Percentiles rank a stretch among this genome's conserved stretches.
Conservation (phyloP, 2,797 vertebrate genomes). For the Anisognathus igniventris region DNA sequence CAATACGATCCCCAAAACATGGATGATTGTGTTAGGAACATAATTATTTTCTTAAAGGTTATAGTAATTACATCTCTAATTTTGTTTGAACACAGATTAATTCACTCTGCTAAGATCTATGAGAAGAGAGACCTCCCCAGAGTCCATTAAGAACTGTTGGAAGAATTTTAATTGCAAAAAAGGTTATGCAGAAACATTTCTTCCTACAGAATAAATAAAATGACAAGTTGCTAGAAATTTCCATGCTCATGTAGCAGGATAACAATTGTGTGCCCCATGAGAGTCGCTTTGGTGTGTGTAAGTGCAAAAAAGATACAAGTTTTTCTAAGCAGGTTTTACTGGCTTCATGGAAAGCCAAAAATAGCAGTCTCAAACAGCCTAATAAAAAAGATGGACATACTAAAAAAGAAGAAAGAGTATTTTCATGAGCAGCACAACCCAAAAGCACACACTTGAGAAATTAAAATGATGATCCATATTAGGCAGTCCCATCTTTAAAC, state of each 20-base stretch:
- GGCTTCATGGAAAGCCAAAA: background rate
- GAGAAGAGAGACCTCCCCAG: conserved; percentile 41
- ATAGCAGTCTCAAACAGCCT: background rate
- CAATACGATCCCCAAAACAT: background rate
- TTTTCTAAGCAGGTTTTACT: background rate
- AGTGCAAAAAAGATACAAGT: background rate
- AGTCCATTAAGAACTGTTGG: conserved; percentile 9
- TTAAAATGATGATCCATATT: background rate
- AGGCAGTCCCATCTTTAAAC: background rate
- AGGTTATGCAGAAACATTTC: conserved; percentile 33
- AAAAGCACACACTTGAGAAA: background rate
- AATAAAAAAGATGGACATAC: background rate
- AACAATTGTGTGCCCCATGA: background rate
- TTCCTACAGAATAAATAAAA: conserved; percentile 35
- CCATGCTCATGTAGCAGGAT: background rate
- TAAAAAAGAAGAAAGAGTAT: background rate
- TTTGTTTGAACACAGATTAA: conserved; percentile 68
- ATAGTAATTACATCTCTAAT: conserved; percentile 71
- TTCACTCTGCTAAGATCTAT: conserved; percentile 51
- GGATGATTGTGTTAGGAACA: conserved; percentile 32
- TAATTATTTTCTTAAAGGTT: conserved; percentile 72
- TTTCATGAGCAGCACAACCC: background rate
- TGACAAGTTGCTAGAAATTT: background rate
- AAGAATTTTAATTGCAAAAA: conserved; percentile 69
- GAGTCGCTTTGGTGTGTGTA: background rate